Conservation (phyloP, 2,113 vertebrate genomes). For the Pelusios castaneus region DNA sequence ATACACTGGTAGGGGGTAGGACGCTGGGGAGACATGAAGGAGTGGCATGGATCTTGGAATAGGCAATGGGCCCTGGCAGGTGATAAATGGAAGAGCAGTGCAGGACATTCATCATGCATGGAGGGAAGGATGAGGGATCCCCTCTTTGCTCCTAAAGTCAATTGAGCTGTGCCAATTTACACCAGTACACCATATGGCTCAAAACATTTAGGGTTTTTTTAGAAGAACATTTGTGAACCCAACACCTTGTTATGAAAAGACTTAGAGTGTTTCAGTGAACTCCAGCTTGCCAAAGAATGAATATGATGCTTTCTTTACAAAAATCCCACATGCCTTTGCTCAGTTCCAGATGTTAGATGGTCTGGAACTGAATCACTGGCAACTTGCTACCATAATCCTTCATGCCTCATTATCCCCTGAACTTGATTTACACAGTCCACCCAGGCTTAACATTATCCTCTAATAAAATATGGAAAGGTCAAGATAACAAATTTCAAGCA, state of each 20-base stretch:
- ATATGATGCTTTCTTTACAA: neutral
- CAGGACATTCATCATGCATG: neutral
- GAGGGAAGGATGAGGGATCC: neutral
- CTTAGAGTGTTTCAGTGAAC: neutral
- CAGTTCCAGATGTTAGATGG: neutral
- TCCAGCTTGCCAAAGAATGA: neutral
- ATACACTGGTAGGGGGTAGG: neutral
- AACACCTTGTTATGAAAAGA: neutral
- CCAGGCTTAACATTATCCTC: neutral
- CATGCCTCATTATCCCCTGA: constrained; percentile 27
- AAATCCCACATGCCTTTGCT: neutral
- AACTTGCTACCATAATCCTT: constrained; percentile 17
- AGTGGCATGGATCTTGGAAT: neutral
- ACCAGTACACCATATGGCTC: neutral
- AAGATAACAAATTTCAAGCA: constrained; percentile 51
- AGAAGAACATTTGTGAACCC: neutral
- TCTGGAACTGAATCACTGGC: neutral
- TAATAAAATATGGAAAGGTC: constrained; percentile 47
- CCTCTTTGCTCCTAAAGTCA: neutral
- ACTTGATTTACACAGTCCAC: constrained; percentile 41
- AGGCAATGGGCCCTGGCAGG: neutral
- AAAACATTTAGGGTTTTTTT: neutral
- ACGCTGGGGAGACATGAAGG: neutral
- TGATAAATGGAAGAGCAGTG: neutral
- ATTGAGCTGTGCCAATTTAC: neutral